phyloP scores from a whole-genome alignment of 2,113 vertebrate species.

The Prionailurus bengalensis region DNA sequence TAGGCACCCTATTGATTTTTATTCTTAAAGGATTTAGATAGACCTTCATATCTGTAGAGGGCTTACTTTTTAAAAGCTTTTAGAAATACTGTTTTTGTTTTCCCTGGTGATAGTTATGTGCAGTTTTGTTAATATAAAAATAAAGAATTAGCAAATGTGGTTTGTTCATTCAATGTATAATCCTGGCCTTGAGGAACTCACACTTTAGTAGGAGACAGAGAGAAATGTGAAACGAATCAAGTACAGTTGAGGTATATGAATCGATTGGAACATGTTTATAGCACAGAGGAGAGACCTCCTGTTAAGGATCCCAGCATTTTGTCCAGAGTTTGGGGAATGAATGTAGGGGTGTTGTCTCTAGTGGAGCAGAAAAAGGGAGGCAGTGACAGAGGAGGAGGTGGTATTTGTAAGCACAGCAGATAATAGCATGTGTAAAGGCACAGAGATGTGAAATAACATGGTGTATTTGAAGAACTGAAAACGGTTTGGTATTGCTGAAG shows the following conservation, averaged over 20 bases:
- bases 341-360: neutral
- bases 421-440: neutral
- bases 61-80: slow-evolving; percentile 32
- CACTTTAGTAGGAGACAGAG: neutral
- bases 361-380: neutral
- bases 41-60: slow-evolving; percentile 8
- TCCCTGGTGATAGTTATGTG: neutral
- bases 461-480: neutral
- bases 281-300: neutral
- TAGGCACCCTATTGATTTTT: neutral
- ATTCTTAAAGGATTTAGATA: slow-evolving; percentile 29
- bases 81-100: neutral
- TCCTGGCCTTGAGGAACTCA: slow-evolving; percentile 20
- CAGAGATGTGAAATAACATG: neutral
- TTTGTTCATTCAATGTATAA: slow-evolving; percentile 46
- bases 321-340: neutral
- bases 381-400: neutral
- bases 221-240: slow-evolving; percentile 18
- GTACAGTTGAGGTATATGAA: neutral
- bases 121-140: slow-evolving; percentile 39
- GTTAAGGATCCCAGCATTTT: neutral
- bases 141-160: neutral
- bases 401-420: neutral
- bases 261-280: neutral
- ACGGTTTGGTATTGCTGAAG: neutral